Evolutionary conservation across 2,113 vertebrate genomes (phyloP).

Genomic region (Pandion haliaetus): DNA sequence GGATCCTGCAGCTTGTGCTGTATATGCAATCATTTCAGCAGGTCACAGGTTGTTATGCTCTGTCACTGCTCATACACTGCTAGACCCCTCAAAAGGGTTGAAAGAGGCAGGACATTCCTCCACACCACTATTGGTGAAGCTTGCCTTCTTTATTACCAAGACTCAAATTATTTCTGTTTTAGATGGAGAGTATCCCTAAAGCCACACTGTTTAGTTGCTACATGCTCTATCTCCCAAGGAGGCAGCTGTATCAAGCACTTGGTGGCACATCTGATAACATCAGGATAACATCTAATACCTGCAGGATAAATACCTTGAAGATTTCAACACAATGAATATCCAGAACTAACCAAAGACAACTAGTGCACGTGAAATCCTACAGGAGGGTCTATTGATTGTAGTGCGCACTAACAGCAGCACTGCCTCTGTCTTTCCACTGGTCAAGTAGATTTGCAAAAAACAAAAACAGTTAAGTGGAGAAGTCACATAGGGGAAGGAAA

Average conservation of each 20-base stretch:
- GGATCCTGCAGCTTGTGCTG: accelerated
- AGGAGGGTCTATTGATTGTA: neutral
- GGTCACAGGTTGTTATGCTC: neutral
- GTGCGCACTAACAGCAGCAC: neutral
- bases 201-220: neutral
- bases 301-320: neutral
- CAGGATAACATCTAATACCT: too few relatives aligned
- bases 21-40: neutral
- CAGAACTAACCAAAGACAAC: neutral
- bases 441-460: neutral
- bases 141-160: neutral
- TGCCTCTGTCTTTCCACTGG: neutral
- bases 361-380: accelerated
- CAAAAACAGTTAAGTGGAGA: neutral
- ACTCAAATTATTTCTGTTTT: neutral
- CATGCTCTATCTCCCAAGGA: neutral
- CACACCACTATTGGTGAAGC: neutral
- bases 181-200: neutral
- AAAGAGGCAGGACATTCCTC: neutral
- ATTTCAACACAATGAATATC: neutral
- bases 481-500: neutral
- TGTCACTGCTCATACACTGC: neutral
- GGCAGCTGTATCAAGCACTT: neutral
- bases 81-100: neutral
- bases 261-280: neutral